Percentiles rank a stretch among this genome's conserved stretches.
These are phyloP conservation scores for Drosophila lini DNA, from an alignment of 1,140 invertebrate genomes.

Conservation along the genomic window DNA sequence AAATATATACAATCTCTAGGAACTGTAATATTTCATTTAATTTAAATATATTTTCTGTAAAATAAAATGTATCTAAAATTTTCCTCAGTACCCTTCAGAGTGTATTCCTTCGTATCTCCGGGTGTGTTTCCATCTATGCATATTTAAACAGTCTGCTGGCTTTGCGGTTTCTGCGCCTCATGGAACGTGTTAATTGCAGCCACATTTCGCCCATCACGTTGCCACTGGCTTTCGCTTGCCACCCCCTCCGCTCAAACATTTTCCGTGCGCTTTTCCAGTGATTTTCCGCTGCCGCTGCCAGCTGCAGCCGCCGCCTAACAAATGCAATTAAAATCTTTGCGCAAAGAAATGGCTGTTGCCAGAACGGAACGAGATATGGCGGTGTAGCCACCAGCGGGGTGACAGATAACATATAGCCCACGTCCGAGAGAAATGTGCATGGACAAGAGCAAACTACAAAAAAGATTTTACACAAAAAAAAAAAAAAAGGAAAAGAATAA, in stretches of 20 bases:
- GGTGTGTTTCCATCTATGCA: conserved; percentile 38
- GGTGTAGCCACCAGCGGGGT: conserved; percentile 10
- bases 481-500: conserved; percentile 3
- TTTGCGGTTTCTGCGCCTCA: conserved; percentile 49
- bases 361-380: conserved; percentile 17
- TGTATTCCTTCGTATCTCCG: conserved; percentile 7
- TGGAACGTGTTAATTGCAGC: conserved; percentile 69
- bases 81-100: neutral
- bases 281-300: conserved; percentile 23
- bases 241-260: neutral
- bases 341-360: conserved; percentile 43
- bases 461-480: conserved; percentile 15
- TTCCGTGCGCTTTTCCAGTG: neutral
- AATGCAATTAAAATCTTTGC: conserved; percentile 78
- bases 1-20: neutral
- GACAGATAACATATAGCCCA: conserved; percentile 64
- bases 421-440: conserved; percentile 17
- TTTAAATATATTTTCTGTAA: neutral
- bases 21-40: too few relatives aligned
- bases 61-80: neutral
- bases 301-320: conserved; percentile 47
- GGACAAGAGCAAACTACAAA: conserved; percentile 6
- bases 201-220: conserved; percentile 14
- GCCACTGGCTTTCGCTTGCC: neutral
- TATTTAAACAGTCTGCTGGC: conserved; percentile 53